Evolutionary conservation across 2,888 invertebrate genomes (phyloP).

Genomic region (Platynereis dumerilii): DNA sequence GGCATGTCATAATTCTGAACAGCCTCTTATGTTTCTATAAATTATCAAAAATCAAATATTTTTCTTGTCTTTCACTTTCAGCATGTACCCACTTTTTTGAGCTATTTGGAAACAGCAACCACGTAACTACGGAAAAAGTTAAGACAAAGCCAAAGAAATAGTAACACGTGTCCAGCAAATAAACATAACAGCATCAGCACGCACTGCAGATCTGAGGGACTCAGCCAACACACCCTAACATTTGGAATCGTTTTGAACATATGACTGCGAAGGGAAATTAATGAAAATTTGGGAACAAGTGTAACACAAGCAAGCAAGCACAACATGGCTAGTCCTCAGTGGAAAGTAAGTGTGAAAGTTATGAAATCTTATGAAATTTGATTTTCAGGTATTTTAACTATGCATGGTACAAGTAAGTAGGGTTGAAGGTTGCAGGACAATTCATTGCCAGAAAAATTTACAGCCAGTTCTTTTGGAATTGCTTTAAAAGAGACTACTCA

Average conservation of each 20-base stretch:
- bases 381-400: conserved; percentile 3
- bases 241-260: conserved; percentile 4
- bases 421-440: no score
- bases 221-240: conserved; percentile 9
- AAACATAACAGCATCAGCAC: conserved; percentile 14
- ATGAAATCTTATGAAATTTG: background rate
- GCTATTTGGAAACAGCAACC: no score
- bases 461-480: no score
- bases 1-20: no score
- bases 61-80: no score
- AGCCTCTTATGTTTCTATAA: no score
- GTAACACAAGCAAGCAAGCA: conserved; percentile 24
- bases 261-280: conserved; percentile 6
- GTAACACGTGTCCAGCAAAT: conserved; percentile 10
- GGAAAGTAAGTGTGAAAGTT: conserved; percentile 55
- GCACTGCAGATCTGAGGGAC: conserved; percentile 29
- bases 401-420: no score
- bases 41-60: no score
- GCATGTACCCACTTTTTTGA: no score
- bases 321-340: conserved; percentile 63
- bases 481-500: no score
- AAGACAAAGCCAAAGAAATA: background rate
- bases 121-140: no score
- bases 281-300: conserved; percentile 10
- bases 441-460: no score